phyloP scores from a whole-genome alignment of 2,797 vertebrate species.

The Apogon hyalosoma region DNA sequence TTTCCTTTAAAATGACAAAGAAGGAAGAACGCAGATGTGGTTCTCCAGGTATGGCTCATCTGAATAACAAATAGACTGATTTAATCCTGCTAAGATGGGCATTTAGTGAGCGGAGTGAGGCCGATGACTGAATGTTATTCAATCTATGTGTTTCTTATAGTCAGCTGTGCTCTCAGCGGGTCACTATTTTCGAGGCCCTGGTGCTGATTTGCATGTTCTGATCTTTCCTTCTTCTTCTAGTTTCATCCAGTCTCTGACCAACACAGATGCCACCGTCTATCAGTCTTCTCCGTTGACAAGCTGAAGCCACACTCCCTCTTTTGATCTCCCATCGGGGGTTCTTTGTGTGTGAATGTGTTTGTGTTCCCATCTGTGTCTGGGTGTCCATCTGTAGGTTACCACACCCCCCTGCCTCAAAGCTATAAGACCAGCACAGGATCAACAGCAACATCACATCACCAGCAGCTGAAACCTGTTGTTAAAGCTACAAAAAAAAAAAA shows the following conservation, averaged over 20 bases:
- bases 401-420: constrained; percentile 41
- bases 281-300: constrained; percentile 54
- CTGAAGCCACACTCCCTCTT: constrained; percentile 37
- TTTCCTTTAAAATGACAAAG: background rate
- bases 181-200: background rate
- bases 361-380: constrained; percentile 43
- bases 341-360: constrained; percentile 41
- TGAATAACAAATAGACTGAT: constrained; percentile 36
- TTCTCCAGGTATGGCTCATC: constrained; percentile 10
- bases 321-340: constrained; percentile 34
- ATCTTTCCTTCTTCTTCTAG: constrained; percentile 14
- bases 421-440: constrained; percentile 11
- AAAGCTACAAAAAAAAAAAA: background rate
- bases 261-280: constrained; percentile 59
- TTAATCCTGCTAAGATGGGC: constrained; percentile 9
- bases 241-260: constrained; percentile 19
- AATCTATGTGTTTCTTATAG: no score
- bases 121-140: background rate
- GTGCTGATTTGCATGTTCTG: background rate
- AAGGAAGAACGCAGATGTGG: constrained; percentile 8
- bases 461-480: background rate
- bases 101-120: constrained; percentile 3
- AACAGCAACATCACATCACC: background rate
- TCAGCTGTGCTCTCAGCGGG: no score
- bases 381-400: constrained; percentile 50